Conservation (phyloP, 2,113 vertebrate genomes). For the Hippocampus zosterae region DNA sequence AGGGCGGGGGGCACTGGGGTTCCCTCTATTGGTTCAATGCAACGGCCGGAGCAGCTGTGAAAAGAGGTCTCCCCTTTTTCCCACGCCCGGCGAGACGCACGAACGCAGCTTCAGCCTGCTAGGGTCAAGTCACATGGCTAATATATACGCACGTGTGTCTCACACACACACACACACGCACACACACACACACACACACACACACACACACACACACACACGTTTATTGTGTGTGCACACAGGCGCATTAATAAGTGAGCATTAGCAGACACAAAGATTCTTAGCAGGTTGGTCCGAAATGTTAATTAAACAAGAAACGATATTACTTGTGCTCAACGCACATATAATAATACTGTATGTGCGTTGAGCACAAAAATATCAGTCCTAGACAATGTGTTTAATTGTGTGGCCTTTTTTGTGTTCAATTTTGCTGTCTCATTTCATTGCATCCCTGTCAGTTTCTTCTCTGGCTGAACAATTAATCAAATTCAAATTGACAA, state of each 20-base stretch:
- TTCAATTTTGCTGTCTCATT: no score
- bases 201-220: constrained; percentile 62
- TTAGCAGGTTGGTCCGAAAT: not conserved
- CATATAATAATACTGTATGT: no score
- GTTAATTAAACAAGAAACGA: no score
- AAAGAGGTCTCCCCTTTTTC: constrained; percentile 89
- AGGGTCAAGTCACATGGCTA: constrained; percentile 85
- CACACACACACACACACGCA: constrained; percentile 64
- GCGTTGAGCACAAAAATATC: no score
- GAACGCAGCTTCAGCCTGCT: constrained; percentile 74
- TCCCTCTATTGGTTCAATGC: constrained; percentile 81
- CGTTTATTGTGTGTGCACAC: constrained; percentile 78
- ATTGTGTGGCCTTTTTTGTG: no score
- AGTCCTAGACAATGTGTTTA: no score
- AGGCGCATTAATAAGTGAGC: constrained; percentile 53
- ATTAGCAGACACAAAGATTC: constrained; percentile 45
- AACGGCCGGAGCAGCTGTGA: constrained; percentile 85
- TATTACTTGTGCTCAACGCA: no score
- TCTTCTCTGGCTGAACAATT: no score
- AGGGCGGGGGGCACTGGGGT: constrained; percentile 45
- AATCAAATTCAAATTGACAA: no score
- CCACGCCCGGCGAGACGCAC: constrained; percentile 80
- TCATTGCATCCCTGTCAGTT: no score
- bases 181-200: constrained; percentile 70
- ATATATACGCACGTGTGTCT: constrained; percentile 77